Base-by-base conservation (phyloP, 2,113 vertebrate genomes). In the Lathamus discolor region DNA sequence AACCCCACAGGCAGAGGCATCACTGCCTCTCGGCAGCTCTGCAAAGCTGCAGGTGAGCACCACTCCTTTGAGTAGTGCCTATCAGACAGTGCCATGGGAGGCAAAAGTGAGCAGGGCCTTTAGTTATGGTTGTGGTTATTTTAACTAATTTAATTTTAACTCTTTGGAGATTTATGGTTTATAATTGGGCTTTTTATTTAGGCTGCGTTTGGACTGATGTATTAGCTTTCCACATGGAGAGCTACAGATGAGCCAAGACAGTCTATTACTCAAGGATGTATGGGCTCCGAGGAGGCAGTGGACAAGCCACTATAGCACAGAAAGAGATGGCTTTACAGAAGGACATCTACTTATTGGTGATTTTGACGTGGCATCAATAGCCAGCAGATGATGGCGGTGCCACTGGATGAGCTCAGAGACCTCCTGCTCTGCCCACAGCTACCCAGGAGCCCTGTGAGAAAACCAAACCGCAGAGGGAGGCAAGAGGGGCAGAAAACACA, bases 121-220 rank as follows among this genome's bases (percentile, higher is more conserved):
- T 64, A 81, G 83, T 31, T 63, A 39, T 33, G 74, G 41, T 31
- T 80, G 90, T 83, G 92, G 80, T 59, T 88, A 73, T 86, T 90
- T 66, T 94, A 80, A 48, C 9, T 68, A 14, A 92, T 72, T 95
- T 63, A 64, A 80, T 76, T 73, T 44, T 66, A 93, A 44, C 39
- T 74, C 86, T 79, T 82, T 37, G 41, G 90, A 89, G 92, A 88
- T 66, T 72, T 61, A 62, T 1, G 3, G 55, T 8, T 48, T 77
- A 39, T 83, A 29, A 78, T 35, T 9, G 41, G 41, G 88, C 76
- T 82, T 88, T 92, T 89, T 79, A 94, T 92, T 95, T 93, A 82
- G 57, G 80, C 86, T 76, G 52, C 6, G 0, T 61, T 62, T 22
- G 16, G 80, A 84, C 5, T 73, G 83, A 89, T 3, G 5, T 25